phyloP scores from a whole-genome alignment of 2,888 invertebrate genomes.

The Patella pellucida region DNA sequence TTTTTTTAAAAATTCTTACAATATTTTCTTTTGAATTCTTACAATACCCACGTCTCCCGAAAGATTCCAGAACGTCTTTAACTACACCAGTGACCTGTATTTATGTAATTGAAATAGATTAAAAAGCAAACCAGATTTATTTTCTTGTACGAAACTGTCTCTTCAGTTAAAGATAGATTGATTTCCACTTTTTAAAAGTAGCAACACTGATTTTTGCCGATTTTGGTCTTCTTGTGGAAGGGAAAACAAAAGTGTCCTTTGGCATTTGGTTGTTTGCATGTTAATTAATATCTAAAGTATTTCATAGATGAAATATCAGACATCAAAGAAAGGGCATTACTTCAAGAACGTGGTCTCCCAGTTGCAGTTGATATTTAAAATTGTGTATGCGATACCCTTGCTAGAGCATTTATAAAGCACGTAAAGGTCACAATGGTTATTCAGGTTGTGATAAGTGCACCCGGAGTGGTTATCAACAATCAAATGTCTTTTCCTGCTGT shows the following conservation, averaged over 20 bases:
- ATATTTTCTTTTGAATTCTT: too few species aligned
- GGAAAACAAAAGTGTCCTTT: slow-evolving; percentile 24
- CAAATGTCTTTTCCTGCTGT: slow-evolving; percentile 27
- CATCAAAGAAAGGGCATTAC: too few species aligned
- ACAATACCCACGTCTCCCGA: slow-evolving; percentile 27
- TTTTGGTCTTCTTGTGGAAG: slow-evolving; percentile 20
- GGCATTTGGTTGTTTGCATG: slow-evolving; percentile 28
- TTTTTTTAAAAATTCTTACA: too few species aligned
- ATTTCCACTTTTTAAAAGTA: slow-evolving; percentile 31
- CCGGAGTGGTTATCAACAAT: slow-evolving; percentile 21
- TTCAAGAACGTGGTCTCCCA: background rate
- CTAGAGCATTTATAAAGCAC: slow-evolving; percentile 46
- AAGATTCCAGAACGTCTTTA: slow-evolving; percentile 30
- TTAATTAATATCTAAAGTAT: slow-evolving; percentile 26
- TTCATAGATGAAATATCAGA: slow-evolving; percentile 28
- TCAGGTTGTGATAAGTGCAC: slow-evolving; percentile 50
- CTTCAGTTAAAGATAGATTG: slow-evolving; percentile 33
- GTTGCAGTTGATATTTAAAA: too few species aligned
- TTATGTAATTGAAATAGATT: slow-evolving; percentile 16
- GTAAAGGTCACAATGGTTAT: slow-evolving; percentile 49
- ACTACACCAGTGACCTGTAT: slow-evolving; percentile 18
- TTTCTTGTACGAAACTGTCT: background rate
- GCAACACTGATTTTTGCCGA: slow-evolving; percentile 31
- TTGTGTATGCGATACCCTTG: slow-evolving; percentile 55
- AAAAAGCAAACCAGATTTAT: background rate